phyloP scores from a whole-genome alignment of 2,888 invertebrate genomes.

The Trichogramma dendrolimi region DNA sequence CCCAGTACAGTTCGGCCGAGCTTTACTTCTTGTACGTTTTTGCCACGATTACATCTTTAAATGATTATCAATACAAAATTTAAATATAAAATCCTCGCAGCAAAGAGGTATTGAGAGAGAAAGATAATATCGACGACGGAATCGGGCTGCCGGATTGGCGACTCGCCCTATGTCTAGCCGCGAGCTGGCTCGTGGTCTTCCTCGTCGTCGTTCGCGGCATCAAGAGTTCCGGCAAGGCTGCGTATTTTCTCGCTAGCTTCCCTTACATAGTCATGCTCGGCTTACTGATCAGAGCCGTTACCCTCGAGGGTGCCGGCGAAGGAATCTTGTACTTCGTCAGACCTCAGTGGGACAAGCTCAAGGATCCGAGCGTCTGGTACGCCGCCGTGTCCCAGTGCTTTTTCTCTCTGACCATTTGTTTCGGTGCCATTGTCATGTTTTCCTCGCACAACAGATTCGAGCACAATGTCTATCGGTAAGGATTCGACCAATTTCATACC shows the following conservation, averaged over 20 bases:
- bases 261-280: constrained; percentile 62
- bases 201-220: constrained; percentile 58
- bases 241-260: constrained; percentile 69
- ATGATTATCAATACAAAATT: not conserved
- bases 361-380: constrained; percentile 60
- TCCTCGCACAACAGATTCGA: constrained; percentile 60
- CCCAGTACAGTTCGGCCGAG: constrained; percentile 38
- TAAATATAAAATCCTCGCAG: constrained; percentile 39
- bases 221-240: constrained; percentile 61
- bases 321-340: constrained; percentile 65
- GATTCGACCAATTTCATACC: not conserved
- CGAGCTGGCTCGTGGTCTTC: constrained; percentile 57
- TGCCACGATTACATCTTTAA: not conserved
- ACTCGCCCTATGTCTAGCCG: constrained; percentile 54
- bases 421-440: constrained; percentile 61
- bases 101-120: constrained; percentile 56
- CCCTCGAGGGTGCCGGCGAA: constrained; percentile 59
- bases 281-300: constrained; percentile 60
- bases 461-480: constrained; percentile 58
- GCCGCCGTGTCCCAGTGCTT: constrained; percentile 63
- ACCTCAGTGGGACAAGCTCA: constrained; percentile 63
- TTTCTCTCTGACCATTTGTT: constrained; percentile 60
- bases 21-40: constrained; percentile 38
- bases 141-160: constrained; percentile 59
- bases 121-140: constrained; percentile 54